Evolutionary conservation across 1,140 invertebrate genomes (phyloP), one percentile per base, ranked within the genome.

Genomic region (Atta cephalotes): DNA sequence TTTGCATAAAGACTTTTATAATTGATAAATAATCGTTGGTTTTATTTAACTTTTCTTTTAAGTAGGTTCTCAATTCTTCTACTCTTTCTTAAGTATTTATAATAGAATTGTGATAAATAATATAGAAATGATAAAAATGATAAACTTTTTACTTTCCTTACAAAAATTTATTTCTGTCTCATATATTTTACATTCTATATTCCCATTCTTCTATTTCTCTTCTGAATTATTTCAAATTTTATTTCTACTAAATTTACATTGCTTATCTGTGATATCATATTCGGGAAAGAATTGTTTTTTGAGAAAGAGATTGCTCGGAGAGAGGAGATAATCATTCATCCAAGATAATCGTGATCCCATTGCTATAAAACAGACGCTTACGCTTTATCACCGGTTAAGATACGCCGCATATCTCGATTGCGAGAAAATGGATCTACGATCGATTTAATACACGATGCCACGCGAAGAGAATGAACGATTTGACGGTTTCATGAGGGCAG

Each of bases 391-490:
- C 16, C 28, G 35, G 35, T 74, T 60, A 56, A 18, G 56, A 84
- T 84, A 68, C 56, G 56, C 28, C 31, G 45, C 39, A 9, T 74
- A 74, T 74, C 25, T 74, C 56, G 80, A 62, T 12, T 62, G 28
- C 25, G 56, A 45, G 70, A 84, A 84, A 84, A 84, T 51, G 60
- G 39, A 74, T 84, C 68, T 28, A 39, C 56, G 80, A 84, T 82
- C 56, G 80, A 82, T 81, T 70, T 63, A 14, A 45, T 49, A 5
- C 18, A 39, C 71, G 71, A 35, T 39, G 71, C 25, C 45, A 58
- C 28, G 49, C 63, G 14, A 80, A 21, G 16, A 35, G 39, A 6
- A 78, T 65, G 72, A 77, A 63, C 39, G 70, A 76, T 77, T 76
- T n/a, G 62, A 78, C 14, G 72, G 28, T 56, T 56, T 81, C 10